A percentile compares a stretch with the other conserved stretches of the same genome.
These are phyloP conservation scores for Camponotus vicinus DNA, from an alignment of 1,140 invertebrate genomes.

Conservation along the genomic window DNA sequence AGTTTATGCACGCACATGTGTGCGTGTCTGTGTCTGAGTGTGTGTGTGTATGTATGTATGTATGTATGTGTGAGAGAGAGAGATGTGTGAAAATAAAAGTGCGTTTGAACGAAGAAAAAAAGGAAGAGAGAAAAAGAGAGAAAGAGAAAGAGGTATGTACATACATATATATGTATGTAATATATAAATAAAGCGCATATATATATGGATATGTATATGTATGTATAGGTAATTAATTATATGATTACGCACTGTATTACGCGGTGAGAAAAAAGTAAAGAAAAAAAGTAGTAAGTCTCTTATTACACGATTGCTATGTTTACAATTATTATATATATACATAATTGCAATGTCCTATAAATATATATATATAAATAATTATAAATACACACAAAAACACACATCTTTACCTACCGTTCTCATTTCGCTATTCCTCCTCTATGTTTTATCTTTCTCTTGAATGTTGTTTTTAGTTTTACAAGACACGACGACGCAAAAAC, in stretches of 20 bases:
- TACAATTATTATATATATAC: conserved; percentile 76
- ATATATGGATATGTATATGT: conserved; percentile 82
- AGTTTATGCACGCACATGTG: conserved; percentile 47
- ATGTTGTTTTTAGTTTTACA: conserved; percentile 72
- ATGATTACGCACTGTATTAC: conserved; percentile 78
- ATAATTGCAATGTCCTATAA: conserved; percentile 77
- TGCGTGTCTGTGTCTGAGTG: conserved; percentile 29
- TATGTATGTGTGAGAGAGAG: too few relatives aligned
- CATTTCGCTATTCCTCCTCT: conserved; percentile 64
- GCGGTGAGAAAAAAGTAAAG: conserved; percentile 73
- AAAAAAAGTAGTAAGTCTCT: conserved; percentile 77
- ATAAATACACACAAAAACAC: conserved; percentile 38
- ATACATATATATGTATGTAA: conserved; percentile 83
- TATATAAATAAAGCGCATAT: conserved; percentile 80
- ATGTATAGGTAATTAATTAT: conserved; percentile 82
- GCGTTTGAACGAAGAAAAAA: neutral
- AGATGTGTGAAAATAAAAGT: neutral
- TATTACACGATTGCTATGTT: conserved; percentile 83
- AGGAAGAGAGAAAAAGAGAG: neutral
- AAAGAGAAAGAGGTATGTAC: conserved; percentile 72
- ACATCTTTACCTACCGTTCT: conserved; percentile 51
- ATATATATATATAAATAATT: conserved; percentile 68
- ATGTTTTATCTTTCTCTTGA: conserved; percentile 67
- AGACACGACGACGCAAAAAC: conserved; percentile 27
- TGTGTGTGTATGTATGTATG: too few relatives aligned